phyloP scores from a whole-genome alignment of 2,113 vertebrate genomes.

The Larimichthys polyactis region DNA sequence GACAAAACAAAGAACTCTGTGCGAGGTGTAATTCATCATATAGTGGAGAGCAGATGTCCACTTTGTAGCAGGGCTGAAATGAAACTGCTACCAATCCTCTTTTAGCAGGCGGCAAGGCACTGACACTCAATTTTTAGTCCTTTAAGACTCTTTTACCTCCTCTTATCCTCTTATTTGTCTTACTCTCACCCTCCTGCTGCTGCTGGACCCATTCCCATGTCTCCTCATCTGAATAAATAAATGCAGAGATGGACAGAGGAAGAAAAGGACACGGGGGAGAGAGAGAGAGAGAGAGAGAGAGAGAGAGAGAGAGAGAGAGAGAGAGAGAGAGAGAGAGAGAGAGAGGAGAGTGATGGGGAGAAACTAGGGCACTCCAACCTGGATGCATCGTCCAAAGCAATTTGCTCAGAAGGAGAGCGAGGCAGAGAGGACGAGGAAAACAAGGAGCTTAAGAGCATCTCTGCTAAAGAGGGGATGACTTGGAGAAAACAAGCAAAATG shows the following conservation, averaged over 20 bases:
- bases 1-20: background rate
- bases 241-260: slow-evolving; percentile 52
- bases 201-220: slow-evolving; percentile 15
- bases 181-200: slow-evolving; percentile 12
- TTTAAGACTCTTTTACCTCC: slow-evolving; percentile 58
- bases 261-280: slow-evolving; percentile 35
- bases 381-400: slow-evolving; percentile 74
- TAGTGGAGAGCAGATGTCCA: slow-evolving; percentile 1
- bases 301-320: slow-evolving; percentile 40
- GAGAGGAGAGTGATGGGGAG: background rate
- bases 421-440: slow-evolving; percentile 60
- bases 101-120: slow-evolving; percentile 21
- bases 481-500: slow-evolving; percentile 74
- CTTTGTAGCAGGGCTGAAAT: slow-evolving; percentile 17
- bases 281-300: slow-evolving; percentile 30
- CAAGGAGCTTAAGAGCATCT: slow-evolving; percentile 77
- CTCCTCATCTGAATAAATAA: slow-evolving; percentile 72
- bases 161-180: slow-evolving; percentile 66
- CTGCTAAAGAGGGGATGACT: slow-evolving; percentile 69
- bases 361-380: slow-evolving; percentile 83
- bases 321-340: slow-evolving; percentile 44
- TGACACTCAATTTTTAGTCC: slow-evolving; percentile 51
- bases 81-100: slow-evolving; percentile 54
- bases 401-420: slow-evolving; percentile 67
- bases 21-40: slow-evolving; percentile 1